Base-by-base conservation (phyloP, 2,113 vertebrate genomes). In the Phyllopteryx taeniolatus region DNA sequence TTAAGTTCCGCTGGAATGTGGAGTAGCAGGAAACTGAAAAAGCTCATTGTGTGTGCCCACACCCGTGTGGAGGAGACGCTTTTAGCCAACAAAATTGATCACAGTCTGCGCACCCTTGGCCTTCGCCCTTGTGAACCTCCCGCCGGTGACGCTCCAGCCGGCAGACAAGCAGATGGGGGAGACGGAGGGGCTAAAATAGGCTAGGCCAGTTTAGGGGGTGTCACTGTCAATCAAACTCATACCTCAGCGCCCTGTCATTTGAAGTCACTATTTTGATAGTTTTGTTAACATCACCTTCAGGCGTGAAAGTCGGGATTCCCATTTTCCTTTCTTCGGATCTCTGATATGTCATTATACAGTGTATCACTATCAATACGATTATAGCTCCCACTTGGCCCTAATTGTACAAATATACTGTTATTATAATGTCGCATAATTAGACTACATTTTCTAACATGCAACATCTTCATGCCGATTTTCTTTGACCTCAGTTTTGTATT, bases 81-180 rank as follows among this genome's bases (percentile, higher is more conserved):
- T 70, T 61, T 57, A 64, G 78, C 67, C 79, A 70, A 86, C 83
- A 85, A 56, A 84, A 92, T 86, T 68, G 84, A 92, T 91, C 82
- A 17, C 71, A 84, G 90, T 89, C 85, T 89, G 87, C 72, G 78
- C 2, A 90, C 86, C 91, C 88, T 68, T 88, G 85, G 46, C 83
- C 80, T 80, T 73, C 66, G 71, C 49, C 84, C 80, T 68, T 81
- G 63, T 84, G 88, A 76, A 82, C 81, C 83, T 69, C 67, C 60
- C 19, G 1, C 19, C 8, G 17, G 5, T 27, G 15, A 43, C 5
- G 27, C 51, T 31, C 44, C 77, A 60, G 56, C 68, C 76, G 72
- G 62, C 74, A 80, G 78, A 87, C 82, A 73, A 85, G 68, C 87
- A 88, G 88, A 91, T 91, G 83, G 83, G 69, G 78, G 27, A 12